A percentile compares a stretch with the other conserved stretches of the same genome.
Conservation (phyloP, 2,797 vertebrate genomes). For the Dendrocincla tyrannina region DNA sequence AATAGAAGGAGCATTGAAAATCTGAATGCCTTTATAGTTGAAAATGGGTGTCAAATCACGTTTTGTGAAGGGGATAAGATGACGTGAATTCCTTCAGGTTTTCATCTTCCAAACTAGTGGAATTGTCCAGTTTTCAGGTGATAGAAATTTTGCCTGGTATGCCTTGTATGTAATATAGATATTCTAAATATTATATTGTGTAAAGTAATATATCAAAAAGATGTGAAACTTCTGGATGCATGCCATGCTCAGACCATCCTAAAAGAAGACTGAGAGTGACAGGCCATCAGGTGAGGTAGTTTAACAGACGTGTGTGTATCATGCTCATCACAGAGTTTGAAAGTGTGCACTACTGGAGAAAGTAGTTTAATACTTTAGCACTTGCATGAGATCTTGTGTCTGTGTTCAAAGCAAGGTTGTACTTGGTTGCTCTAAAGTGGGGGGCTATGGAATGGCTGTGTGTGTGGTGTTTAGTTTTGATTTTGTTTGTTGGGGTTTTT, state of each 20-base stretch:
- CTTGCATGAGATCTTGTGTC: not conserved
- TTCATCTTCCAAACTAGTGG: not conserved
- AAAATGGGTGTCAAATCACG: not conserved
- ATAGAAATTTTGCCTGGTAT: not conserved
- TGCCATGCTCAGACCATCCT: not conserved
- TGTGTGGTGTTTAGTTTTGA: not conserved
- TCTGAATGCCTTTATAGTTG: not conserved
- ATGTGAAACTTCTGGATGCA: not conserved
- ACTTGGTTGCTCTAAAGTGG: not conserved
- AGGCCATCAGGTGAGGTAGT: not conserved
- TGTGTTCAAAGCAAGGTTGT: not conserved
- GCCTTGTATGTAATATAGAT: not conserved
- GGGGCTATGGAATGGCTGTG: not conserved
- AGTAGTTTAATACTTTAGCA: not conserved
- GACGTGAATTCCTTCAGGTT: not conserved
- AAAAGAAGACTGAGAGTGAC: not conserved
- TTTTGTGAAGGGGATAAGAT: not conserved
- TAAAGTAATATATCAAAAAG: not conserved
- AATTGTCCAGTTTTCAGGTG: not conserved
- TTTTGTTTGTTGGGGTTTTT: not conserved
- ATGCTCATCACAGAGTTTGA: not conserved
- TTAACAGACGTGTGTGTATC: not conserved
- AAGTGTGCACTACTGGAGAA: not conserved
- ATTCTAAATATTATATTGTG: not conserved
- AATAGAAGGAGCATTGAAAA: not conserved